These are phyloP conservation scores for Hartigia nigra DNA, from an alignment of 2,888 invertebrate genomes.

Conservation along the genomic window DNA sequence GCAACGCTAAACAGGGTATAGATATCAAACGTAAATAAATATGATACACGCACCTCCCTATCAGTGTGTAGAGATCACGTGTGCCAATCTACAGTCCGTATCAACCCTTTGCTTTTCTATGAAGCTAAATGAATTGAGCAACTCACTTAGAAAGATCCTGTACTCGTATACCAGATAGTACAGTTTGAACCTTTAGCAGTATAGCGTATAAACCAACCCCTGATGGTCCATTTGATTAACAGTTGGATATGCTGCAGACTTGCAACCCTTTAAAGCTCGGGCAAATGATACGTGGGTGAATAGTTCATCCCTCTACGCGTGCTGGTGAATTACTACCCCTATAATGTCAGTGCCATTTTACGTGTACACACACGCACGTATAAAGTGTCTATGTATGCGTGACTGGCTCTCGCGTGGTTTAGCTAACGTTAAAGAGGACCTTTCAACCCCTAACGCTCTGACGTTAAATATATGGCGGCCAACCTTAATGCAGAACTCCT, in stretches of 20 bases:
- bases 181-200: no score
- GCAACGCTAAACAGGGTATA: not conserved
- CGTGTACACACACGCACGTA: no score
- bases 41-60: not conserved
- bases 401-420: not conserved
- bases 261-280: not conserved
- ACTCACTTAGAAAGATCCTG: not conserved
- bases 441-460: not conserved
- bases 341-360: not conserved
- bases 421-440: not conserved
- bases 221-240: not conserved
- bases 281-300: not conserved
- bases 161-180: not conserved
- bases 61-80: not conserved
- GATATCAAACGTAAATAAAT: not conserved
- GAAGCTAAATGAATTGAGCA: not conserved
- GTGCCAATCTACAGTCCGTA: not conserved
- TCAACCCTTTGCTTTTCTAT: not conserved
- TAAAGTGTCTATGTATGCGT: not conserved
- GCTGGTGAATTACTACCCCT: not conserved
- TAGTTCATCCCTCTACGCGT: not conserved
- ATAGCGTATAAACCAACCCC: not conserved
- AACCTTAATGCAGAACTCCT: not conserved
- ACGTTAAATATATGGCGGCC: not conserved
- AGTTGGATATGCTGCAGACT: not conserved